Evolutionary conservation across 92 coral and sea anemone species (phyloP).

Genomic region (Palythoa grandis): DNA sequence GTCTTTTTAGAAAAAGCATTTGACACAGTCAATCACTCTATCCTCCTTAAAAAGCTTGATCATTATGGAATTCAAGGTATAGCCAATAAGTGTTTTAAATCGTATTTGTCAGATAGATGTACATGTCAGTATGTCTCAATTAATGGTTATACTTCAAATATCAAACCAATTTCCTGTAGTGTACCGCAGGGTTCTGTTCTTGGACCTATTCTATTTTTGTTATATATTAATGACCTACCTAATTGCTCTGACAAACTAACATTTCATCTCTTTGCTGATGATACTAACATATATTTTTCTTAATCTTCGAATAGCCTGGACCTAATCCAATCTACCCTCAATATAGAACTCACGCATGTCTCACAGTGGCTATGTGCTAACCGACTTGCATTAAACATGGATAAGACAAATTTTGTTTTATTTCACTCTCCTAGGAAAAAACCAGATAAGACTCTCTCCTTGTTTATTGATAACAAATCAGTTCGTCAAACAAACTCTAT

Average conservation of each 20-base stretch:
- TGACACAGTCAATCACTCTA: too few relatives aligned
- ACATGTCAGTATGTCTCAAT: conserved; percentile 1
- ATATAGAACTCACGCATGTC: conserved; percentile 21
- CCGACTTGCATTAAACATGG: too few relatives aligned
- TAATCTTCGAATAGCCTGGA: conserved; percentile 34
- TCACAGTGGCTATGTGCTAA: conserved; percentile 11
- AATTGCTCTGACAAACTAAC: too few relatives aligned
- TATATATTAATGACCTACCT: too few relatives aligned
- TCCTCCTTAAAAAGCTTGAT: too few relatives aligned
- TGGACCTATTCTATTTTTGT: too few relatives aligned
- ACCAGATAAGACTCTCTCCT: conserved; percentile 17
- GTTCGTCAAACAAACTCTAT: not conserved
- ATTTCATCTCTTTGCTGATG: too few relatives aligned
- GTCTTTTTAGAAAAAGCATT: not conserved
- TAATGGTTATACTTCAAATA: not conserved
- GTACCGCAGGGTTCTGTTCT: not conserved
- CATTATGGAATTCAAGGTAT: too few relatives aligned
- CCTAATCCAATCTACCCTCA: too few relatives aligned
- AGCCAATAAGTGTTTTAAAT: too few relatives aligned
- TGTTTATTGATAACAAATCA: conserved; percentile 10
- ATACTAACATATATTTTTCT: not conserved
- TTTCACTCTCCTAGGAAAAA: conserved; percentile 25
- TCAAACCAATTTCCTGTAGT: conserved; percentile 10
- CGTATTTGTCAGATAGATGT: conserved; percentile 4
- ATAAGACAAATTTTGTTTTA: not conserved